These are phyloP conservation scores for Actenoides lindsayi DNA, from an alignment of 2,113 vertebrate genomes.

Conservation along the genomic window DNA sequence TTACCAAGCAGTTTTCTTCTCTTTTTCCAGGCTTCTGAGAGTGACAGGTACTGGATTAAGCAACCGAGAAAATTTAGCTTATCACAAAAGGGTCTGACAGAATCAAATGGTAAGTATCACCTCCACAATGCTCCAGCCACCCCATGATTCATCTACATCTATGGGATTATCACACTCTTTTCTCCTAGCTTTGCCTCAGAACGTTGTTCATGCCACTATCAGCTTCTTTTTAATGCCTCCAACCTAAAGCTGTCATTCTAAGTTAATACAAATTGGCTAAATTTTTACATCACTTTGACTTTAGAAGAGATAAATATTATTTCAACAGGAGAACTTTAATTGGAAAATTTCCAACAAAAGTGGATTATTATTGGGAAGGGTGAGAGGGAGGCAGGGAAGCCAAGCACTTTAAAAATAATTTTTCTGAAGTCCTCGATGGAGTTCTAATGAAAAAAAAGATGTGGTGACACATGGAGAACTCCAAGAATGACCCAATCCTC, in stretches of 20 bases:
- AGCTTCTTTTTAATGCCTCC: neutral
- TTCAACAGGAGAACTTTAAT: neutral
- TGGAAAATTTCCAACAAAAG: neutral
- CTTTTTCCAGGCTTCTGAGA: neutral
- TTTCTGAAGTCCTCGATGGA: neutral
- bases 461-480: neutral
- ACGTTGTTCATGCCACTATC: neutral
- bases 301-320: neutral
- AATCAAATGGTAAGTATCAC: neutral
- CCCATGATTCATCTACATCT: neutral
- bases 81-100: slow-evolving; percentile 8
- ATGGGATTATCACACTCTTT: neutral
- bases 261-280: neutral
- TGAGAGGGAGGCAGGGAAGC: neutral
- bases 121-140: neutral
- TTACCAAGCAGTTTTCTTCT: neutral
- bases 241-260: neutral
- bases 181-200: neutral
- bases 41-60: slow-evolving; percentile 1
- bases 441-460: neutral
- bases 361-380: neutral
- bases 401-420: neutral
- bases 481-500: neutral
- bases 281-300: neutral
- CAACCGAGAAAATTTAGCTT: neutral